Evolutionary conservation across 2,113 vertebrate genomes (phyloP).

Genomic region (Istiophorus platypterus): DNA sequence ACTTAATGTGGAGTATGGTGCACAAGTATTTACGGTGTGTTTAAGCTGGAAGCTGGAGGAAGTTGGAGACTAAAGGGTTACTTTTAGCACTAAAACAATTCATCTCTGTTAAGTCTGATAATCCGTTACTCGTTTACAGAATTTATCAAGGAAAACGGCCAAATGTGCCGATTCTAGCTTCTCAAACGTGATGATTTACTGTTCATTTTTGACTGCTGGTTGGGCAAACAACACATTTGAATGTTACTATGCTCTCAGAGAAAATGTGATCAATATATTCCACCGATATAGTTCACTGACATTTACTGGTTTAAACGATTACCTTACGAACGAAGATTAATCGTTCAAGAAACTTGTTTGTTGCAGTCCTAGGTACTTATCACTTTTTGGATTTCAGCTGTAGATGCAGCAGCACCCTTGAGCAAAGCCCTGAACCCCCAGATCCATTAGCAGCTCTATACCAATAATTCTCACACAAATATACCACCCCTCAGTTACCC

Average conservation of each 20-base stretch:
- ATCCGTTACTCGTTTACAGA: background rate
- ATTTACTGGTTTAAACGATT: background rate
- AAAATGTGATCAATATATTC: background rate
- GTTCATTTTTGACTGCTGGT: background rate
- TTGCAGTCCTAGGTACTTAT: background rate
- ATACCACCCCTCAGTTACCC: background rate
- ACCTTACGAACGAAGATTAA: background rate
- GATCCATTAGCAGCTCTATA: background rate
- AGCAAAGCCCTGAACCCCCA: background rate
- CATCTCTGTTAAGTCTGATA: background rate
- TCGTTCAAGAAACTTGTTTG: background rate
- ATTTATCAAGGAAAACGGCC: background rate
- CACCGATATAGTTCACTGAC: too few relatives aligned
- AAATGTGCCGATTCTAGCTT: background rate
- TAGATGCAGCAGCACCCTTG: background rate
- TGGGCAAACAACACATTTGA: background rate
- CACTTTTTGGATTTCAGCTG: background rate
- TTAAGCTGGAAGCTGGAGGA: background rate
- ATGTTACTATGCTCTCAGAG: background rate
- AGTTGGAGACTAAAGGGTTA: background rate
- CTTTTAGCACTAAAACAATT: background rate
- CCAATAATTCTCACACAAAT: background rate
- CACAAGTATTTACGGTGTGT: background rate
- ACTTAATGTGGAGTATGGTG: constrained; percentile 32
- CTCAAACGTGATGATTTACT: background rate